Evolutionary conservation across 2,113 vertebrate species (phyloP).

Genomic region (Clarias gariepinus): DNA sequence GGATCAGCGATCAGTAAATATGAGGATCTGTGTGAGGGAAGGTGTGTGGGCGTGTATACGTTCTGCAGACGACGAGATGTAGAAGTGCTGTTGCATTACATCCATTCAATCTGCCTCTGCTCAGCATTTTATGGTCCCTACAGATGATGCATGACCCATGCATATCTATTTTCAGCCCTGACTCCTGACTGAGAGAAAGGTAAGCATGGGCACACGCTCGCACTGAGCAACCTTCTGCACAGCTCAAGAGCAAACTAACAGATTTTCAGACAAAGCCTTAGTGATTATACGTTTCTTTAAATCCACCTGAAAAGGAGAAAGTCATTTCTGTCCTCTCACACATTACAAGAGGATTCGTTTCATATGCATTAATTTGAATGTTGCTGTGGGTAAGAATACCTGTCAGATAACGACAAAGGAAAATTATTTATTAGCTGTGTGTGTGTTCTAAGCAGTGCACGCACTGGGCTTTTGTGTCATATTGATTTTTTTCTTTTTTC

Average conservation of each 20-base stretch:
- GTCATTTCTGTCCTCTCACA: background rate
- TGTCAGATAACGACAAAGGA: background rate
- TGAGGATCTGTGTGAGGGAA: background rate
- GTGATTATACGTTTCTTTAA: background rate
- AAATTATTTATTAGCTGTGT: conserved; percentile 1
- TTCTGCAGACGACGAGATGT: conserved; percentile 14
- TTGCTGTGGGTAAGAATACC: conserved; percentile 18
- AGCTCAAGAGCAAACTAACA: background rate
- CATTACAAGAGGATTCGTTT: background rate
- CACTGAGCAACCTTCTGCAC: conserved; percentile 5
- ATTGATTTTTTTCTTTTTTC: conserved; percentile 14
- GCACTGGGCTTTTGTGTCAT: conserved; percentile 21
- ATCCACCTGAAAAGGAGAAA: background rate
- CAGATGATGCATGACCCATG: conserved; percentile 25
- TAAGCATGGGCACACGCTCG: background rate
- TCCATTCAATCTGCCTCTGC: conserved; percentile 10
- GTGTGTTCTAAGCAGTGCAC: background rate
- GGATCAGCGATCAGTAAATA: background rate
- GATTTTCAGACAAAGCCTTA: background rate
- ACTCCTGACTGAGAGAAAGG: background rate
- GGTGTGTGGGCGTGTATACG: background rate
- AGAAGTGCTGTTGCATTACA: conserved; percentile 2
- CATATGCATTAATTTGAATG: background rate
- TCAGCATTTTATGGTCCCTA: conserved; percentile 1
- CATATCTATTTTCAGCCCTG: conserved; percentile 29